These are phyloP conservation scores for Telmatherina bonti DNA, from an alignment of 2,797 vertebrate genomes.

Conservation along the genomic window DNA sequence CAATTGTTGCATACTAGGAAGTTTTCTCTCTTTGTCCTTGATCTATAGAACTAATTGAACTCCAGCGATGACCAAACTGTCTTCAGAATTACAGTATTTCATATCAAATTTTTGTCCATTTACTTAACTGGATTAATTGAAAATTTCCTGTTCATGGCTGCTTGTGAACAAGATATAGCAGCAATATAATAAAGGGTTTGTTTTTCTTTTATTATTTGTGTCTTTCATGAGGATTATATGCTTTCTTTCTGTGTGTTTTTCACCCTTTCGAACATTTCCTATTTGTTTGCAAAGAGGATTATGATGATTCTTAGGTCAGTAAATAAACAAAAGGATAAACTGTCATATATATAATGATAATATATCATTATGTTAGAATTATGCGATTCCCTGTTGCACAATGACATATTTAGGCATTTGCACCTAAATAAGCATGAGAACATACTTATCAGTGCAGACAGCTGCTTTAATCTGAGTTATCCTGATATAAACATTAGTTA, in stretches of 20 bases:
- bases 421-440: too few relatives aligned
- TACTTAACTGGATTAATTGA: constrained; percentile 19
- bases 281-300: too few relatives aligned
- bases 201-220: constrained; percentile 34
- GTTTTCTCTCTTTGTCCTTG: constrained; percentile 2
- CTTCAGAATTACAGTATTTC: constrained; percentile 1
- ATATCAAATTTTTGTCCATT: not conserved
- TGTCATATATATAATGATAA: too few relatives aligned
- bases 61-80: constrained; percentile 17
- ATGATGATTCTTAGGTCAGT: too few relatives aligned
- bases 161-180: constrained; percentile 59
- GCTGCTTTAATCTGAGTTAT: too few relatives aligned
- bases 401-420: too few relatives aligned
- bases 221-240: constrained; percentile 11
- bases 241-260: not conserved
- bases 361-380: too few relatives aligned
- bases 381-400: too few relatives aligned
- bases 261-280: not conserved
- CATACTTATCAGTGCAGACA: too few relatives aligned
- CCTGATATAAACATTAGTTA: too few relatives aligned
- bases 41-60: not conserved
- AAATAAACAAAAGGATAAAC: too few relatives aligned
- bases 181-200: constrained; percentile 46
- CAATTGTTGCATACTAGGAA: not conserved
- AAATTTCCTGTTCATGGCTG: constrained; percentile 30